phyloP scores from a whole-genome alignment of 2,797 vertebrate species.

The Schizopygopsis malacanthus region DNA sequence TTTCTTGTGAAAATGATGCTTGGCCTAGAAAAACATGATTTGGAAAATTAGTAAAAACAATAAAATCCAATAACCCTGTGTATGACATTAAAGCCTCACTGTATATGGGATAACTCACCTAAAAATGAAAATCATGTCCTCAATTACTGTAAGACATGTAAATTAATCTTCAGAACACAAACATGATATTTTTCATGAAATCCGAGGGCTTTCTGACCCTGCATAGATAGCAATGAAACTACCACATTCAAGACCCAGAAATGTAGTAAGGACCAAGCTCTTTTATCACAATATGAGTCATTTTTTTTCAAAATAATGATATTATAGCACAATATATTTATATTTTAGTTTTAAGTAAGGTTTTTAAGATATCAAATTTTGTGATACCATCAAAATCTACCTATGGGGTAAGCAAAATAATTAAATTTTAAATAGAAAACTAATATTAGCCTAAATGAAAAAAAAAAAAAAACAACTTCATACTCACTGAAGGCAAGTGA shows the following conservation, averaged over 20 bases:
- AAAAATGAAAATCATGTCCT: not conserved
- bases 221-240: not conserved
- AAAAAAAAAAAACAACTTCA: too few relatives aligned
- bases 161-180: not conserved
- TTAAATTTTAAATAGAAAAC: too few relatives aligned
- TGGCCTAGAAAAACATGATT: not conserved
- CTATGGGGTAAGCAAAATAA: too few relatives aligned
- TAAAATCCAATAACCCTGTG: not conserved
- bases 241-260: not conserved
- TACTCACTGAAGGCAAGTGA: too few relatives aligned
- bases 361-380: too few relatives aligned
- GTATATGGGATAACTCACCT: not conserved
- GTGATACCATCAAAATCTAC: too few relatives aligned
- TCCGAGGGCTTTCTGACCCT: not conserved
- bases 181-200: not conserved
- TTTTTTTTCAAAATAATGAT: too few relatives aligned
- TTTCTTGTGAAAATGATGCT: not conserved
- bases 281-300: too few relatives aligned
- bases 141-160: not conserved
- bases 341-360: too few relatives aligned
- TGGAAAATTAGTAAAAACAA: not conserved
- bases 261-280: too few relatives aligned
- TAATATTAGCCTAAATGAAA: too few relatives aligned
- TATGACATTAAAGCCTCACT: not conserved
- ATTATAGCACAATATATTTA: too few relatives aligned